phyloP scores from a whole-genome alignment of 2,888 invertebrate genomes.

The Carterocephalus palaemon region DNA sequence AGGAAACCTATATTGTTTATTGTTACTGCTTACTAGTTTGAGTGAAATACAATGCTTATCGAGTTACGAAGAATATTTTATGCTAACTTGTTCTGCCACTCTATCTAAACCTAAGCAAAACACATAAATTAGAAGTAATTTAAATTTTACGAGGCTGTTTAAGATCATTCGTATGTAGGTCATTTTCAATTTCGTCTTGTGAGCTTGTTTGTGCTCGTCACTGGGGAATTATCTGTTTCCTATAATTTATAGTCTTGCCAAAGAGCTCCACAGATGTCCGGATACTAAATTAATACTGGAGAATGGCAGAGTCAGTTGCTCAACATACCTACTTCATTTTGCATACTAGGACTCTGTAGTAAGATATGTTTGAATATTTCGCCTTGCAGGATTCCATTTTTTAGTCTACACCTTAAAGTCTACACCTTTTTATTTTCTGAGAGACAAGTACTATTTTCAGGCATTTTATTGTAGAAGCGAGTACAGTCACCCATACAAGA shows the following conservation, averaged over 20 bases:
- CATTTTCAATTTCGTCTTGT: slow-evolving; percentile 34
- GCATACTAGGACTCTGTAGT: no score
- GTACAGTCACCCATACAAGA: no score
- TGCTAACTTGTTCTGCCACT: slow-evolving; percentile 1
- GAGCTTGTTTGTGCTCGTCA: slow-evolving; percentile 33
- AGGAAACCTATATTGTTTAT: not conserved
- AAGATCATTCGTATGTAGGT: slow-evolving; percentile 26
- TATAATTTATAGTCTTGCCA: slow-evolving; percentile 18
- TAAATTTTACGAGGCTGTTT: slow-evolving; percentile 13
- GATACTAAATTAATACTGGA: slow-evolving; percentile 9
- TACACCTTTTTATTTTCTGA: no score
- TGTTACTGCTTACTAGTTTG: no score
- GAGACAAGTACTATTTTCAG: no score
- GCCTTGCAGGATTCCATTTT: no score
- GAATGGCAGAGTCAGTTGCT: slow-evolving; percentile 21
- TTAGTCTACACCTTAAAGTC: no score
- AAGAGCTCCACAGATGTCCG: slow-evolving; percentile 9
- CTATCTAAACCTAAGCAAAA: not conserved
- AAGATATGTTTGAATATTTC: no score
- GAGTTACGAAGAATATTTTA: slow-evolving; percentile 46
- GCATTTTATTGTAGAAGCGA: no score
- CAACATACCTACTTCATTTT: slow-evolving; percentile 32
- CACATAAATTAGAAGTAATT: slow-evolving; percentile 12
- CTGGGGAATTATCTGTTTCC: slow-evolving; percentile 23
- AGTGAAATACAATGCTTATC: no score